These are phyloP conservation scores for Sarcophaga carnaria DNA, from an alignment of 2,888 invertebrate species.

Conservation along the genomic window DNA sequence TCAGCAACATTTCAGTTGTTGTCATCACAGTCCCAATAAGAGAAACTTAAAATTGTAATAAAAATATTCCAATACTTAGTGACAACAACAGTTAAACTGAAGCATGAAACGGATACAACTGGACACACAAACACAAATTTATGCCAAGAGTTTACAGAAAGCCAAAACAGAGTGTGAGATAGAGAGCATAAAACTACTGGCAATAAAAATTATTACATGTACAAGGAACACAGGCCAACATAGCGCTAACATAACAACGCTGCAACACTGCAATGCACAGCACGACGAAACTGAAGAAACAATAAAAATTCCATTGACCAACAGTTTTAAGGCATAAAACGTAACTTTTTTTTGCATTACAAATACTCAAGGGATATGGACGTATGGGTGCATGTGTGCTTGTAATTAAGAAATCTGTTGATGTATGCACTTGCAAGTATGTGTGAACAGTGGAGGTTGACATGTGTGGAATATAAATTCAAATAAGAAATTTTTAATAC, in stretches of 20 bases:
- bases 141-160: background rate
- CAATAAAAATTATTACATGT: slow-evolving; percentile 63
- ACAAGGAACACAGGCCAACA: slow-evolving; percentile 47
- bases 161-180: background rate
- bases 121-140: background rate
- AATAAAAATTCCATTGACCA: slow-evolving; percentile 65
- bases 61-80: slow-evolving; percentile 67
- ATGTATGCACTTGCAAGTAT: too few species aligned
- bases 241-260: background rate
- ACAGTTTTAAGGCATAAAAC: slow-evolving; percentile 53
- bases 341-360: background rate
- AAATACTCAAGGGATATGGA: too few species aligned
- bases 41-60: slow-evolving; percentile 64
- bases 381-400: too few species aligned
- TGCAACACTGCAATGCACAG: slow-evolving; percentile 44
- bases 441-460: too few species aligned
- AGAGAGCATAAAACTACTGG: slow-evolving; percentile 30
- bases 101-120: slow-evolving; percentile 23
- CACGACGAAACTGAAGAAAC: background rate
- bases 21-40: slow-evolving; percentile 55
- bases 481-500: too few species aligned
- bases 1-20: slow-evolving; percentile 60
- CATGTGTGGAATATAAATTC: too few species aligned
- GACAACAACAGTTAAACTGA: slow-evolving; percentile 57
- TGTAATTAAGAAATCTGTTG: too few species aligned